These are phyloP conservation scores for Ips typographus DNA, from an alignment of 1,140 invertebrate genomes.

Conservation along the genomic window DNA sequence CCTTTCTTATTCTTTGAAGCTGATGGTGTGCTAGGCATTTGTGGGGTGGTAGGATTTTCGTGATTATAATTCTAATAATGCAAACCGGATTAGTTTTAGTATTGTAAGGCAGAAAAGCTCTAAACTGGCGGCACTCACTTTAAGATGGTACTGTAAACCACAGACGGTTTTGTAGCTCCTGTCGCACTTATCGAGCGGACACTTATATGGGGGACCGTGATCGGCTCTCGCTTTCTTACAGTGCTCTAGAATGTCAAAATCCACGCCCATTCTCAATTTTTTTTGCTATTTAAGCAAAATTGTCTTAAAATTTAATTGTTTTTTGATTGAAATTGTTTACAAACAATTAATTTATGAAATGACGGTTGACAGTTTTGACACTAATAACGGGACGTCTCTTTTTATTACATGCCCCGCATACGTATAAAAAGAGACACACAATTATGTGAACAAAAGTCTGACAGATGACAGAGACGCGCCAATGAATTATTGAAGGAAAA, in stretches of 20 bases:
- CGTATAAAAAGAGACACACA: no score
- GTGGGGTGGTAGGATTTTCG: constrained; percentile 62
- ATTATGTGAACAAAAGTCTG: no score
- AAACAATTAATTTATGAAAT: no score
- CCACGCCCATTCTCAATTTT: constrained; percentile 62
- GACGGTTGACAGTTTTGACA: no score
- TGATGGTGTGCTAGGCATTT: constrained; percentile 41
- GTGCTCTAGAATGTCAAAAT: constrained; percentile 83
- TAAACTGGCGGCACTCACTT: constrained; percentile 40
- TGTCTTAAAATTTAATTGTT: no score
- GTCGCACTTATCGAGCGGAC: constrained; percentile 79
- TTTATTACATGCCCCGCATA: no score
- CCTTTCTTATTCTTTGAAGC: constrained; percentile 58
- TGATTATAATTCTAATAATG: constrained; percentile 70
- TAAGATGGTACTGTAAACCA: constrained; percentile 83
- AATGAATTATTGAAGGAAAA: no score
- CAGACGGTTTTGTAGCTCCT: constrained; percentile 83
- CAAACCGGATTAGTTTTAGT: not conserved
- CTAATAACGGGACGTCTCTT: no score
- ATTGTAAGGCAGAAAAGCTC: not conserved
- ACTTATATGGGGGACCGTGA: constrained; percentile 80
- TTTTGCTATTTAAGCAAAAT: not conserved
- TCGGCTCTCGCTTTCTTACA: constrained; percentile 77
- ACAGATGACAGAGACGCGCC: no score
- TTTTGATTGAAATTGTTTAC: no score